Evolutionary conservation across 2,113 vertebrate genomes (phyloP).

Genomic region (Nothobranchius kuhntae): DNA sequence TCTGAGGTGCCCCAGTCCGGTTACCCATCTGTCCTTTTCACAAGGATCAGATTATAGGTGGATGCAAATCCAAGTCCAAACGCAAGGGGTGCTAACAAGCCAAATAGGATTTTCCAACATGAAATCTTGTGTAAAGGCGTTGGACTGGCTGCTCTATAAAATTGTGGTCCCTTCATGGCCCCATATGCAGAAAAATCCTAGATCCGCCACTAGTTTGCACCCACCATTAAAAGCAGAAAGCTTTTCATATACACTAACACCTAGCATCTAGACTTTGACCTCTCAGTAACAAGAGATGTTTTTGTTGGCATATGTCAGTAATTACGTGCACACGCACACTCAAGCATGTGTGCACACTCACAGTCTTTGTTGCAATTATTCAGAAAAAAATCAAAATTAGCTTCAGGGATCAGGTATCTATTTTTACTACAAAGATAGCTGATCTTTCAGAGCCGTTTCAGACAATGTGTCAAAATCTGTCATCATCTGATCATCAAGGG

Average conservation of each 20-base stretch:
- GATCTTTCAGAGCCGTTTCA: constrained; percentile 46
- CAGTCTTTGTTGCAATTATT: constrained; percentile 47
- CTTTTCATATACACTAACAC: constrained; percentile 27
- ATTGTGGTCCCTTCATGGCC: no score
- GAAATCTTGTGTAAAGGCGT: no score
- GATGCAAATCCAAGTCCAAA: no score
- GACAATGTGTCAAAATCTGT: constrained; percentile 45
- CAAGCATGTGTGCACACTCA: not conserved
- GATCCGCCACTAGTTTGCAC: not conserved
- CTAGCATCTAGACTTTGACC: constrained; percentile 61
- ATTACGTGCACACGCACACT: constrained; percentile 38
- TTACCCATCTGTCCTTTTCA: no score
- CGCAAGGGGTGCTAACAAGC: no score
- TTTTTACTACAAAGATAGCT: constrained; percentile 56
- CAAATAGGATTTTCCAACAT: no score
- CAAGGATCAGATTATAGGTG: no score
- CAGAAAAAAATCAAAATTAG: constrained; percentile 46
- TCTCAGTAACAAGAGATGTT: constrained; percentile 49
- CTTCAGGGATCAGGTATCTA: constrained; percentile 46
- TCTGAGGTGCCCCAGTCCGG: no score
- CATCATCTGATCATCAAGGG: constrained; percentile 48
- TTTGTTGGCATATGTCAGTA: constrained; percentile 50
- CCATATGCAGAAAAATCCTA: no score
- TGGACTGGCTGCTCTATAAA: no score
- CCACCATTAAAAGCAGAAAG: constrained; percentile 12